Evolutionary conservation across 2,113 vertebrate species (phyloP).

Genomic region (Bettongia penicillata): DNA sequence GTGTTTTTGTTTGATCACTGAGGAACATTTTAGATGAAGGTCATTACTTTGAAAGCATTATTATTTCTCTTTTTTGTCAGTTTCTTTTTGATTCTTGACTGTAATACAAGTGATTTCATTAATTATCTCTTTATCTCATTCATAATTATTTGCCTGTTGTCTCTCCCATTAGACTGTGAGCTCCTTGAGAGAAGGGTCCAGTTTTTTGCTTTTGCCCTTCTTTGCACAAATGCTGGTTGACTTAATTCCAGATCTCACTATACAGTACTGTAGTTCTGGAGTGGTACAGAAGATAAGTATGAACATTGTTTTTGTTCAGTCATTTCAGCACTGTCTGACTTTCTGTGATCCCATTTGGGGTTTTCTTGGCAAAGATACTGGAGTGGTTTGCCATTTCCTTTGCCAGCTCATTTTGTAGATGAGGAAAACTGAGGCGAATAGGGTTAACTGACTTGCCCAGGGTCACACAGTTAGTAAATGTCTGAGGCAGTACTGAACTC

Average conservation of each 20-base stretch:
- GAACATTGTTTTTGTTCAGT: not conserved
- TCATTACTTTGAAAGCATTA: not conserved
- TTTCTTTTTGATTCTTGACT: not conserved
- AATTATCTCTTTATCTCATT: not conserved
- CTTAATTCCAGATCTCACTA: not conserved
- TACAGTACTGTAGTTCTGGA: not conserved
- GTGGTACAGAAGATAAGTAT: not conserved
- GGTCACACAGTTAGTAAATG: not conserved
- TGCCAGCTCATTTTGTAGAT: no score
- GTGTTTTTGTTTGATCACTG: not conserved
- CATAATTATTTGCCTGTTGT: not conserved
- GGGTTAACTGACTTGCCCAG: no score
- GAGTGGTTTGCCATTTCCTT: not conserved
- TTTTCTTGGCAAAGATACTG: not conserved
- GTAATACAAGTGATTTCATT: not conserved
- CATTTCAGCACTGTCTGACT: not conserved
- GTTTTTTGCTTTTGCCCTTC: not conserved
- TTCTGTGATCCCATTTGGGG: not conserved
- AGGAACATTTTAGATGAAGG: not conserved
- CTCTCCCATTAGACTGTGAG: not conserved
- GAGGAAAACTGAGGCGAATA: no score
- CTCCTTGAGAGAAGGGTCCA: not conserved
- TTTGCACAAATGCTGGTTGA: not conserved
- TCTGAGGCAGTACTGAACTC: not conserved
- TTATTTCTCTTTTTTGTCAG: not conserved